phyloP scores from a whole-genome alignment of 2,113 vertebrate genomes.

The Merops nubicus region DNA sequence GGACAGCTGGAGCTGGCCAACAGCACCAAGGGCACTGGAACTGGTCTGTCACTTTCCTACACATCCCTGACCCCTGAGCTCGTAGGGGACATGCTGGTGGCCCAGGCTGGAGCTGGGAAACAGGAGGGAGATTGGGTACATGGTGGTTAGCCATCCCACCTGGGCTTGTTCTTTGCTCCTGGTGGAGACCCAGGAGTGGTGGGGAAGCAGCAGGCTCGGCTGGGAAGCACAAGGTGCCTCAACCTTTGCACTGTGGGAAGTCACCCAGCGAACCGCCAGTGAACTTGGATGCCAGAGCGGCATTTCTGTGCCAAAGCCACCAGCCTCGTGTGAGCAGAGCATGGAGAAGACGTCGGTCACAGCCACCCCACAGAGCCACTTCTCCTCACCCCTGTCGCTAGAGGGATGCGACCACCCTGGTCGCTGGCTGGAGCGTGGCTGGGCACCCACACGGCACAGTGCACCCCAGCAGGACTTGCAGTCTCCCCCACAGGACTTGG shows the following conservation, averaged over 20 bases:
- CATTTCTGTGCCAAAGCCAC: not conserved
- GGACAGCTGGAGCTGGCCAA: fast-evolving
- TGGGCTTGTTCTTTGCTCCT: not conserved
- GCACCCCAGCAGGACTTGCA: not conserved
- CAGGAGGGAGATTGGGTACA: fast-evolving
- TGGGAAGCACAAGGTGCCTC: fast-evolving
- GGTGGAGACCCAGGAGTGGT: not conserved
- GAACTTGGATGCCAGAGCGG: not conserved
- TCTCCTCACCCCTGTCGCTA: not conserved
- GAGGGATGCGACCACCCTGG: fast-evolving
- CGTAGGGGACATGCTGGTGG: not conserved
- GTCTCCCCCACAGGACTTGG: fast-evolving
- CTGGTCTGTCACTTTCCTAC: not conserved
- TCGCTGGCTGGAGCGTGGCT: not conserved
- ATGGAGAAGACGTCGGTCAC: not conserved
- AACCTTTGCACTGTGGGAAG: not conserved
- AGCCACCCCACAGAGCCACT: not conserved
- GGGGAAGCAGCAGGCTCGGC: fast-evolving
- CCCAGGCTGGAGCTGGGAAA: not conserved
- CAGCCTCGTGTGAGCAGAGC: fast-evolving
- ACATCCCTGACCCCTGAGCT: not conserved
- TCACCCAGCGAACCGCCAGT: fast-evolving
- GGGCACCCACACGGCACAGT: not conserved
- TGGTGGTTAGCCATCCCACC: not conserved
- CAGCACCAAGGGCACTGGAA: not conserved